These are phyloP conservation scores for Serrognathus titanus DNA, from an alignment of 2,888 invertebrate species.

Conservation along the genomic window DNA sequence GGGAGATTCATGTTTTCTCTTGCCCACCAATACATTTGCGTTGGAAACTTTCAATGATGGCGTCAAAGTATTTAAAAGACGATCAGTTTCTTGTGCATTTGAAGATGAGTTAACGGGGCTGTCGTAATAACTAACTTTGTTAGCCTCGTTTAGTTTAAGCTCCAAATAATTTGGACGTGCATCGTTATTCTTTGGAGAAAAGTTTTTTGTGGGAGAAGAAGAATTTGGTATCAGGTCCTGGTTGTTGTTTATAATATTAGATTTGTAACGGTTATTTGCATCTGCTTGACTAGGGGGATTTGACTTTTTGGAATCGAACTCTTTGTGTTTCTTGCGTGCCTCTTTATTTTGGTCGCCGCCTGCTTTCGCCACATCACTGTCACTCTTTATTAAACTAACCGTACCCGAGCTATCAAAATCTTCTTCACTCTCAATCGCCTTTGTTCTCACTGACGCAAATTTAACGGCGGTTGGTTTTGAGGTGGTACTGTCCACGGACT, in stretches of 20 bases:
- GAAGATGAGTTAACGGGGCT: constrained; percentile 2
- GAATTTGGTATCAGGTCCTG: too few species aligned
- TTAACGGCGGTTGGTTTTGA: constrained; percentile 2
- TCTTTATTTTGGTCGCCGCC: not conserved
- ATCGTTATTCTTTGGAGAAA: too few species aligned
- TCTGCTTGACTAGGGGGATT: too few species aligned
- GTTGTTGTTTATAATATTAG: too few species aligned
- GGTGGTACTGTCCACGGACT: constrained; percentile 35
- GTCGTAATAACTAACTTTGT: not conserved
- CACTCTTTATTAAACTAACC: constrained; percentile 8
- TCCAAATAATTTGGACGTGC: too few species aligned
- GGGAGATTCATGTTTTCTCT: constrained; percentile 21
- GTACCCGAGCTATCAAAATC: constrained; percentile 9
- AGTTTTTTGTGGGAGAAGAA: too few species aligned
- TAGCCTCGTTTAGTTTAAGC: too few species aligned
- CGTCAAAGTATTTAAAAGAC: constrained; percentile 19
- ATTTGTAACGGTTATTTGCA: too few species aligned
- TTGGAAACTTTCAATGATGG: constrained; percentile 9
- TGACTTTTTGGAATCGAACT: too few species aligned
- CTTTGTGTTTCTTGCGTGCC: too few species aligned
- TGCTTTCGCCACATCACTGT: not conserved
- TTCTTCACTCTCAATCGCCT: constrained; percentile 1
- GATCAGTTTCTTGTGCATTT: constrained; percentile 20
- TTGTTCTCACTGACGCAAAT: not conserved
- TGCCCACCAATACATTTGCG: not conserved